phyloP scores from a whole-genome alignment of 92 coral and sea anemone species.

The Palythoa grandis region DNA sequence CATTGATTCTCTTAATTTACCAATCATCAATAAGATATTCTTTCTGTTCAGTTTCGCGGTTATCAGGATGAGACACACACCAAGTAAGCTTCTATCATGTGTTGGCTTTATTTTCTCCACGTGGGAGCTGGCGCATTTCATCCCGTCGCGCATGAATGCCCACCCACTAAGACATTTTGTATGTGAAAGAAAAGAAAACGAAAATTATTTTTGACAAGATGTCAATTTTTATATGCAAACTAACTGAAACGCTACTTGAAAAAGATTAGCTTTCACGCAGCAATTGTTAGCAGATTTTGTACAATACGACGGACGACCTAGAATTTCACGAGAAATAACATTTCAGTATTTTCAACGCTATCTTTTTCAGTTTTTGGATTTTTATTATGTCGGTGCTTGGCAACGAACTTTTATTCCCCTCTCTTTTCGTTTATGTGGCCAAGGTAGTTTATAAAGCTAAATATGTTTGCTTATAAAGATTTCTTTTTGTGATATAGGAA shows the following conservation, averaged over 20 bases:
- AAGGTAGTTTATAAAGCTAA: neutral
- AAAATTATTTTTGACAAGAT: slow-evolving; percentile 40
- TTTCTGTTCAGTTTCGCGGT: slow-evolving; percentile 30
- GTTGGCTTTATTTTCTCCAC: slow-evolving; percentile 44
- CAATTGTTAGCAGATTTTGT: neutral
- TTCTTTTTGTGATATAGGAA: slow-evolving; percentile 1
- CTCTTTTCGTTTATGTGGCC: neutral
- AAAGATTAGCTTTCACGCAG: slow-evolving; percentile 8
- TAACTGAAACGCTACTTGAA: slow-evolving; percentile 25
- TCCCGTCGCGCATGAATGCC: neutral
- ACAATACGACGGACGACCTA: neutral
- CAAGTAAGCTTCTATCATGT: neutral
- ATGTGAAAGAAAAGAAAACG: slow-evolving; percentile 23
- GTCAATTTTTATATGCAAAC: slow-evolving; percentile 40
- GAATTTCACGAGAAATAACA: neutral
- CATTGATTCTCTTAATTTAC: neutral
- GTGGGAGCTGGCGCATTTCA: slow-evolving; percentile 22
- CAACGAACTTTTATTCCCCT: neutral
- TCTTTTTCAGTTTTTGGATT: too few relatives aligned
- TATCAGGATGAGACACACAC: neutral
- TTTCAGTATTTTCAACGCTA: neutral
- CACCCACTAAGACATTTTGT: slow-evolving; percentile 39
- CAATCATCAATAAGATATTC: neutral
- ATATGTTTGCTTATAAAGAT: neutral
- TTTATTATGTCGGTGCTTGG: neutral